Percentiles rank a stretch among this genome's conserved stretches.
Conservation (phyloP, 2,797 vertebrate genomes). For the Macropodus opercularis region DNA sequence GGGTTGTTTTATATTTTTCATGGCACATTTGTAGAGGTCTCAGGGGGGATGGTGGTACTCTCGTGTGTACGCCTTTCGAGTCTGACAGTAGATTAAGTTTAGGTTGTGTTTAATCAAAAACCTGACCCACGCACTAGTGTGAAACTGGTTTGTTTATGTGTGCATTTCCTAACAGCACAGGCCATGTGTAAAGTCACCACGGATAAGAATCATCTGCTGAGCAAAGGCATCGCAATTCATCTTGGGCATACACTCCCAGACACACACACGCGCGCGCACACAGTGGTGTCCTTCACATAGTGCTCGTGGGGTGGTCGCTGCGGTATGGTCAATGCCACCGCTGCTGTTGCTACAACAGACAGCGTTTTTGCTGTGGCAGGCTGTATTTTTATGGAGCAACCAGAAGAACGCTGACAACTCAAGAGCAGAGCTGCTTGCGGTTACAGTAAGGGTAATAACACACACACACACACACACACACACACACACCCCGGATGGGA, state of each 20-base stretch:
- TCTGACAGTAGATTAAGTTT: not conserved
- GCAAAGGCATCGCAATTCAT: constrained; percentile 65
- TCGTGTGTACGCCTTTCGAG: not conserved
- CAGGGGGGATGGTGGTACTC: not conserved
- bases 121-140: constrained; percentile 6
- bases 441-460: constrained; percentile 64
- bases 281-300: constrained; percentile 71
- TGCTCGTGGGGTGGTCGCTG: constrained; percentile 57
- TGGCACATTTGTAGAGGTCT: not conserved
- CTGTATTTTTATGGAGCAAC: constrained; percentile 79
- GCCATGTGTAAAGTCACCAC: constrained; percentile 47
- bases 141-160: constrained; percentile 21
- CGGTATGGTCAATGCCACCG: constrained; percentile 70
- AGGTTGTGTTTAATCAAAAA: constrained; percentile 27
- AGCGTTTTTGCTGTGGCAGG: constrained; percentile 74
- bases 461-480: constrained; percentile 41
- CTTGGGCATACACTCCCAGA: constrained; percentile 28
- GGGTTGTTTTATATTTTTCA: too few species aligned
- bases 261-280: constrained; percentile 41
- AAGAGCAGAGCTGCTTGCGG: constrained; percentile 71
- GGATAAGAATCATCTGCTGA: constrained; percentile 70
- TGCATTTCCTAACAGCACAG: constrained; percentile 17
- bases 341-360: constrained; percentile 73
- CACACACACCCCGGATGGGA: constrained; percentile 34
- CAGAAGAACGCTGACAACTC: constrained; percentile 77